Evolutionary conservation across 1,140 invertebrate species (phyloP), one percentile per base, ranked within the genome.

Genomic region (Callitettix versicolor): DNA sequence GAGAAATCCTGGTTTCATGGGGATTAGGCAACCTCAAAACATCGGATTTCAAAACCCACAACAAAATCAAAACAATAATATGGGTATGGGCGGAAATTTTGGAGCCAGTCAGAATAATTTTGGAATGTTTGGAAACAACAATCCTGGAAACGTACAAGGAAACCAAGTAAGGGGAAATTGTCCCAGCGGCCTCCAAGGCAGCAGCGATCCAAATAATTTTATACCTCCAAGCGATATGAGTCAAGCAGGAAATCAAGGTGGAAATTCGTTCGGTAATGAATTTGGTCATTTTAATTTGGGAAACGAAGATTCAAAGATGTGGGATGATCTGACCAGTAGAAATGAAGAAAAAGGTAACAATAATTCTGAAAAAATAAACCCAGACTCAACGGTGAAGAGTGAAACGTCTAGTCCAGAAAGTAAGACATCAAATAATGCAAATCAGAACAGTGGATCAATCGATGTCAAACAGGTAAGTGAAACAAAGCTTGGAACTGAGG

Each of bases 21-120:
- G 26, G 26, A 30, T 30, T 3, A 30, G 26, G 26, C 26, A 30
- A 30, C 36, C 48, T 38, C 15, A n/a, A 21, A 51, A 36, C 30
- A 51, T 51, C 30, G 48, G 48, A 36, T 36, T 51, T 14, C 34
- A 34, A 51, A 51, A 51, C 18, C 48, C 48, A 38, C 48, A 51
- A 38, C 18, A 30, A 3, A 18, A 18, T 51, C 12, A 2, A 30
- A 41, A 38, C 14, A 17, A 42, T 4, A 54, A 41, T 54, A 15
- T 20, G 47, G 53, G 40, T 43, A 33, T 53, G 22, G 18, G 17
- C 12, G 40, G 22, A n/a, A 53, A 53, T 43, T 53, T 42, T 20
- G 7, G 30, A 18, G 18, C 21, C 15, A 49, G 15, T n/a, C 48
- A 51, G 14, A 51, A 38, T 21, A 51, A 36, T 20, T 51, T 51